Conservation (phyloP, 1,140 invertebrate species). For the Heterodera schachtii region DNA sequence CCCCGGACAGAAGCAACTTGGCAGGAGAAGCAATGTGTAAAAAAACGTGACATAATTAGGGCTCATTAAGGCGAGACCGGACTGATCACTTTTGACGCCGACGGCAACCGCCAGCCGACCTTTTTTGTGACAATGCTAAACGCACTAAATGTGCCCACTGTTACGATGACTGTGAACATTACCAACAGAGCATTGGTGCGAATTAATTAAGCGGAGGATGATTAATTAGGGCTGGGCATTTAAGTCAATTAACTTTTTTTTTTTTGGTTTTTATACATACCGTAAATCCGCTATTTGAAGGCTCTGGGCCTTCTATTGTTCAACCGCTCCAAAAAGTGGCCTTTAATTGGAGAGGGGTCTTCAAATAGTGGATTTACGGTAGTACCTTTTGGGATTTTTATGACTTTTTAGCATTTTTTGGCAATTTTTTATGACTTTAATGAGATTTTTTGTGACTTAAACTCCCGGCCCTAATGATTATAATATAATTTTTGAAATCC, state of each 20-base stretch:
- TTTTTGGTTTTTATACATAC: too few relatives aligned
- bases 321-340: too few relatives aligned
- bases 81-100: conserved; percentile 35
- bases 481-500: background rate
- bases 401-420: conserved; percentile 30
- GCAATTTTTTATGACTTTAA: background rate
- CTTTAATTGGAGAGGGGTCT: too few relatives aligned
- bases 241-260: background rate
- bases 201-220: background rate
- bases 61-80: conserved; percentile 42
- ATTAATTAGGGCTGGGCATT: background rate
- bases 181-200: conserved; percentile 36
- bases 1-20: too few relatives aligned
- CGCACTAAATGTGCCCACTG: conserved; percentile 21
- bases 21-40: too few relatives aligned
- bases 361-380: too few relatives aligned
- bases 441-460: too few relatives aligned
- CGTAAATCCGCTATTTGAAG: too few relatives aligned
- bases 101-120: conserved; percentile 47
- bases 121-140: conserved; percentile 37
- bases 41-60: too few relatives aligned
- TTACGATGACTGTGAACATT: conserved; percentile 27
- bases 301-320: too few relatives aligned
- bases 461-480: too few relatives aligned
- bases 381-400: too few relatives aligned